Evolutionary conservation across 2,113 vertebrate species (phyloP).

Genomic region (Gallinago undulata): DNA sequence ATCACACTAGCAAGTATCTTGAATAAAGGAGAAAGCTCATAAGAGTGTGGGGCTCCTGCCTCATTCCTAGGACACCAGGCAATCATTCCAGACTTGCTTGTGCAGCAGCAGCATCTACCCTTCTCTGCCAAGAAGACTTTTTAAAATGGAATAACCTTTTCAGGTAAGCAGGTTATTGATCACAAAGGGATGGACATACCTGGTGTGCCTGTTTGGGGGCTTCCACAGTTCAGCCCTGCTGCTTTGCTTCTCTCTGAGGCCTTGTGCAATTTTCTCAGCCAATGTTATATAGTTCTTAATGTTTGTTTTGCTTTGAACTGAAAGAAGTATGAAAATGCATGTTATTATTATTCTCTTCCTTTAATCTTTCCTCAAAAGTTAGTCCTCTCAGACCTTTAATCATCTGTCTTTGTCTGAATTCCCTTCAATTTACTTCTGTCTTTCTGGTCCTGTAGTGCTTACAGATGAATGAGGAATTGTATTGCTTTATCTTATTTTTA

Average conservation of each 20-base stretch:
- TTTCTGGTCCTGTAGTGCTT: slow-evolving; percentile 23
- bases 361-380: slow-evolving; percentile 56
- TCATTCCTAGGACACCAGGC: background rate
- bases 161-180: background rate
- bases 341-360: slow-evolving; percentile 42
- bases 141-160: background rate
- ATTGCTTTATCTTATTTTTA: slow-evolving; percentile 18
- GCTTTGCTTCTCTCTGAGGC: background rate
- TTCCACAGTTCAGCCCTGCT: background rate
- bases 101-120: background rate
- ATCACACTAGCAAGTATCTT: background rate
- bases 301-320: slow-evolving; percentile 34
- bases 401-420: slow-evolving; percentile 45
- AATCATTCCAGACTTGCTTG: fast-evolving
- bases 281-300: background rate
- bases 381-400: slow-evolving; percentile 51
- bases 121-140: background rate
- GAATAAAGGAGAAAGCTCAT: background rate
- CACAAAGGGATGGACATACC: background rate
- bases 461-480: slow-evolving; percentile 36
- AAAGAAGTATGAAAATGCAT: slow-evolving; percentile 2
- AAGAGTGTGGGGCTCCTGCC: background rate
- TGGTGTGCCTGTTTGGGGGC: background rate
- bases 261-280: background rate
- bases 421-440: slow-evolving; percentile 30